Conservation (phyloP, 1,140 invertebrate genomes). For the Callitettix versicolor region DNA sequence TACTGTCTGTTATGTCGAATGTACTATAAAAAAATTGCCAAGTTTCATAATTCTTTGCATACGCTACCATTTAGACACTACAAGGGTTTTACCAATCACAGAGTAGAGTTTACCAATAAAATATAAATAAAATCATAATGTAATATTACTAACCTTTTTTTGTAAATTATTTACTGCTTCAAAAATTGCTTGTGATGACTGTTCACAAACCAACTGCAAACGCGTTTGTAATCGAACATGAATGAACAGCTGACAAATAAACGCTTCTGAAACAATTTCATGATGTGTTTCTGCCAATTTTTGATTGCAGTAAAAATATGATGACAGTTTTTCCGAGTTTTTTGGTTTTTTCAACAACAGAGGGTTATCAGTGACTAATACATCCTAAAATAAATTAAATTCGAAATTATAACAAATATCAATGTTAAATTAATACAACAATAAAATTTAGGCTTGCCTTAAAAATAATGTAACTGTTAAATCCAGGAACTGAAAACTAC, state of each 20-base stretch:
- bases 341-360: conserved; percentile 3
- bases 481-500: too few species aligned
- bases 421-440: too few species aligned
- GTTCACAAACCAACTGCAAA: conserved; percentile 19
- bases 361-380: conserved; percentile 13
- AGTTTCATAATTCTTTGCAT: too few species aligned
- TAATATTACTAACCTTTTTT: conserved; percentile 22
- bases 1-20: too few species aligned
- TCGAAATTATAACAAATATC: too few species aligned
- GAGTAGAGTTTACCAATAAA: too few species aligned
- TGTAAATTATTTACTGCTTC: conserved; percentile 12
- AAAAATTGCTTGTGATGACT: not conserved
- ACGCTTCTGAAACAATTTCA: conserved; percentile 46
- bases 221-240: conserved; percentile 43
- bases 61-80: too few species aligned
- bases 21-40: too few species aligned
- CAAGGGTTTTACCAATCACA: too few species aligned
- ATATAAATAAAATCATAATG: too few species aligned
- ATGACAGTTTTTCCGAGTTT: conserved; percentile 33
- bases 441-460: too few species aligned
- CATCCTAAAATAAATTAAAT: not conserved
- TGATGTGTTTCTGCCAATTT: conserved; percentile 50
- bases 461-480: too few species aligned
- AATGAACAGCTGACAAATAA: conserved; percentile 52
- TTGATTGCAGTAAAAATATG: conserved; percentile 57